Evolutionary conservation across 2,888 invertebrate genomes (phyloP), one percentile per base, ranked within the genome.

Genomic region (Globia sparganii): DNA sequence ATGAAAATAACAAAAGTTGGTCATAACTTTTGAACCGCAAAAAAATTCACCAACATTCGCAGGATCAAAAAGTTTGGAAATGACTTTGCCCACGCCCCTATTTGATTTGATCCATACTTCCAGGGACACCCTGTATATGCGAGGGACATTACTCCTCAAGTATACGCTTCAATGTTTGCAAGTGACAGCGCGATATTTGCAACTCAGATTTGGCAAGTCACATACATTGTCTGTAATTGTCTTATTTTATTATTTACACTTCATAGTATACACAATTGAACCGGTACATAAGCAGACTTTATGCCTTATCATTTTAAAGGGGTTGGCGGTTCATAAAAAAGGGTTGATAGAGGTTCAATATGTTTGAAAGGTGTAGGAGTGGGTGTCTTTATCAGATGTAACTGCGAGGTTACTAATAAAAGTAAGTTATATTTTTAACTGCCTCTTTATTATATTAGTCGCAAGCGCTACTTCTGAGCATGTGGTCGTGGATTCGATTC

Each of bases 101-200:
- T n/a, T n/a, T n/a, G n/a, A n/a, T n/a, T n/a, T n/a, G n/a, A n/a
- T n/a, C n/a, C n/a, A n/a, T n/a, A n/a, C n/a, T n/a, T n/a, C n/a
- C n/a, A n/a, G n/a, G n/a, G n/a, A n/a, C n/a, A n/a, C n/a, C n/a
- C n/a, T n/a, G n/a, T n/a, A n/a, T 69, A 58, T 71, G 40, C 46
- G 58, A 61, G 61, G n/a, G n/a, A 25, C 21, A 68, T 77, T 77
- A 81, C 6, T 72, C 37, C 37, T 62, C 72, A 37, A 66, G 43
- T 62, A 53, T 75, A 18, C 25, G 74, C 28, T 46, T 64, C 37
- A 34, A 31, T 53, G 28, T 59, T 37, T 81, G 81, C 43, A 53
- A 58, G 43, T 74, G 81, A 83, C 78, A 67, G 80, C 70, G 25
- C n/a, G 46, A 65, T 37, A 37, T 43, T 53, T 65, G 49, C 6